Evolutionary conservation across 2,797 vertebrate species (phyloP).

Genomic region (Microctenopoma stevenorrisi): DNA sequence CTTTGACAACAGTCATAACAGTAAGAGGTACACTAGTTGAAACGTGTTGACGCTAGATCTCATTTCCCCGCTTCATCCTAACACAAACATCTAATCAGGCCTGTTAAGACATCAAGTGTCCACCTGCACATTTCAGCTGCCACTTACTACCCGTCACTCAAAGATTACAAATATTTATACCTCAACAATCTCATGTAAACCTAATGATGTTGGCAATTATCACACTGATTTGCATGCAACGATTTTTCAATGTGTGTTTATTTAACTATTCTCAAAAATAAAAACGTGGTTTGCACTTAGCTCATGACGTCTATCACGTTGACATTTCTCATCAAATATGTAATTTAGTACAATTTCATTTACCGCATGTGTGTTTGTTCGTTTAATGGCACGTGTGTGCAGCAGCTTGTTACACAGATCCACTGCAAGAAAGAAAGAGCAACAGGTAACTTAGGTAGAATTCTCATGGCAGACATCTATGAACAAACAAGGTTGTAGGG

Average conservation of each 20-base stretch:
- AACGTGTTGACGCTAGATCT: background rate
- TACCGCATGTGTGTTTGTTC: too few species aligned
- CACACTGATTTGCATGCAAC: background rate
- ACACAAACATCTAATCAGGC: slow-evolving; percentile 17
- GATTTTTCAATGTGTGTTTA: background rate
- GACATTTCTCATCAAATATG: too few species aligned
- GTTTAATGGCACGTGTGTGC: too few species aligned
- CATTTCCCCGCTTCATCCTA: slow-evolving; percentile 6
- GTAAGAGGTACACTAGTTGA: slow-evolving; percentile 28
- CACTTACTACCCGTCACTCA: background rate
- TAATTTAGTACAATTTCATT: too few species aligned
- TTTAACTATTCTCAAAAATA: background rate
- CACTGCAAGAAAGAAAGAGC: too few species aligned
- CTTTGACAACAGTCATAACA: slow-evolving; percentile 51
- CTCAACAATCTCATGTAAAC: background rate
- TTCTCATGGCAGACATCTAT: too few species aligned
- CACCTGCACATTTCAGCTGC: background rate
- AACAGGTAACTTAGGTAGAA: too few species aligned
- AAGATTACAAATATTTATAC: background rate
- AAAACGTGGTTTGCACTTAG: too few species aligned
- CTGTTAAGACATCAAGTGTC: background rate
- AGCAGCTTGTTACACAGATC: too few species aligned
- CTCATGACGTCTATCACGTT: too few species aligned
- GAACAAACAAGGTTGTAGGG: too few species aligned
- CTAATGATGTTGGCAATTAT: background rate